Conservation (phyloP, 2,113 vertebrate genomes). For the Nipponia nippon region DNA sequence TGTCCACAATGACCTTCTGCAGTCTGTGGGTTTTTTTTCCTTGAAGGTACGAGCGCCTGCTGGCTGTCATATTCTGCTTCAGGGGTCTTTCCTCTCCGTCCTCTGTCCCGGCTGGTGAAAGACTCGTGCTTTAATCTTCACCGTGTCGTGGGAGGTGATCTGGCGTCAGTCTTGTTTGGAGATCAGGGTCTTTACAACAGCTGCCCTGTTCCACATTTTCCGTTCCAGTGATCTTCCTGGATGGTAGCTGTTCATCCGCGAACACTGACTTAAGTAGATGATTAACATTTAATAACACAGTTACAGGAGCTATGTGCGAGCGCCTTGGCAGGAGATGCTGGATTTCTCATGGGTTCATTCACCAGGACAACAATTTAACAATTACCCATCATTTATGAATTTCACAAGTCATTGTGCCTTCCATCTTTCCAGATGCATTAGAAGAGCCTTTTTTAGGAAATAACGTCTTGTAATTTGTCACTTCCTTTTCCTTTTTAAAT, state of each 20-base stretch:
- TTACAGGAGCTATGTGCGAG: not conserved
- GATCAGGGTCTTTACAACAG: not conserved
- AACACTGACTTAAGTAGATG: not conserved
- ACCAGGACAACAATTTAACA: not conserved
- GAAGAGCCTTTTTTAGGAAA: not conserved
- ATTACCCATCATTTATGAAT: not conserved
- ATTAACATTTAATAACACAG: not conserved
- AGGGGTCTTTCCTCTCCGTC: not conserved
- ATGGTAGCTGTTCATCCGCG: not conserved
- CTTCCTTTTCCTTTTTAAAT: not conserved
- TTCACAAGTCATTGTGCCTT: not conserved
- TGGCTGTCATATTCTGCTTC: not conserved
- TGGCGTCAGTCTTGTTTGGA: not conserved
- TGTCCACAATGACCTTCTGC: not conserved
- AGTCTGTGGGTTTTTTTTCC: not conserved
- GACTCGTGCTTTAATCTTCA: fast-evolving
- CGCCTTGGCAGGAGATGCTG: not conserved
- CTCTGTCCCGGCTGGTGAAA: not conserved
- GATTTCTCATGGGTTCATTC: not conserved
- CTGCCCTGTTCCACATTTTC: not conserved
- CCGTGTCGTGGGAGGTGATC: not conserved
- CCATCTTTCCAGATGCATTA: not conserved
- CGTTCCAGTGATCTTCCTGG: not conserved
- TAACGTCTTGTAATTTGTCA: not conserved
- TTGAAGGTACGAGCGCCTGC: not conserved